Base-by-base conservation (phyloP, 1,140 invertebrate genomes). In the Drosophila elegans region DNA sequence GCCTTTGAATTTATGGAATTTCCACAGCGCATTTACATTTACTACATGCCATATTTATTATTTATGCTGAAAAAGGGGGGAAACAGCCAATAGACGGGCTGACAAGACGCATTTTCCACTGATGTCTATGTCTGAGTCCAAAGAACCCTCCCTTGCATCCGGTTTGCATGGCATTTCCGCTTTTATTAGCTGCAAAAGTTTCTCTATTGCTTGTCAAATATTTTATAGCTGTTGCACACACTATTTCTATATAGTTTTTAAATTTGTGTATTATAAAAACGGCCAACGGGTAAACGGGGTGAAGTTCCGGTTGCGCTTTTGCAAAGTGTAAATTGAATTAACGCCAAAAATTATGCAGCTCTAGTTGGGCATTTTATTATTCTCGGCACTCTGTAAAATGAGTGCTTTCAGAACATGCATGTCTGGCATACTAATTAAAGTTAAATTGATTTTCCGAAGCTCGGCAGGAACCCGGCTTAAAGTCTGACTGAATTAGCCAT, bases 11-110 rank as follows among this genome's bases (percentile, higher is more conserved):
- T 88, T 71, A 88, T 88, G 84, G 74, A 75, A 83, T 66, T 89
- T 88, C 69, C 73, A 77, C 49, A 29, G 75, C 79, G 71, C 79
- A 83, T 86, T 89, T 89, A 80, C 84, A 88, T 89, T 89, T 79
- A 82, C 73, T 89, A 80, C 84, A 83, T 57, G 80, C 62, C 80
- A 67, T 89, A 88, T 88, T 79, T 88, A 86, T 88, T 86, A 88
- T 86, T 86, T 88, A 86, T 88, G 51, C 34, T 29, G 27, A 7
- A 0, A 0, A 13, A 11, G 29, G 46, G 29, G n/a, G 0, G 4
- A 34, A 32, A 13, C 48, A 34, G 48, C 66, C 67, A 80, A 78
- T 85, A 61, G 72, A 77, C 32, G 39, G 36, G 67, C 59, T 54
- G 75, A 74, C 72, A 80, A 80, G 76, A 73, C 71, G 75, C 83